phyloP scores from a whole-genome alignment of 2,113 vertebrate genomes.

The Rhizomys pruinosus region DNA sequence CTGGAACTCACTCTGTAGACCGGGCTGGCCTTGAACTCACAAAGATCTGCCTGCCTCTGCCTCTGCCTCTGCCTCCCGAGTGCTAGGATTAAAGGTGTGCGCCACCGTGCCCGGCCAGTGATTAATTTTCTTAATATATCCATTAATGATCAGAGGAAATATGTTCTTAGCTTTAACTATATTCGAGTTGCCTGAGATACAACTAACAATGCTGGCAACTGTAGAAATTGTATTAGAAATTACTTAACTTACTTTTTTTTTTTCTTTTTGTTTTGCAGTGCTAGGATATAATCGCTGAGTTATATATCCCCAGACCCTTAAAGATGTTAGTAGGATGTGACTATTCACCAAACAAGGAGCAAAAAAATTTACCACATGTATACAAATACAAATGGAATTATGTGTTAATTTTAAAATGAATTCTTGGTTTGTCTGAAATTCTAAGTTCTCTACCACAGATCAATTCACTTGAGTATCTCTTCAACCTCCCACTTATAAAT shows the following conservation, averaged over 20 bases:
- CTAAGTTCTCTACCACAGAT: conserved; percentile 57
- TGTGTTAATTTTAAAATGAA: conserved; percentile 73
- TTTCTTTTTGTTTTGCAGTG: neutral
- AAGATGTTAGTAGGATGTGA: neutral
- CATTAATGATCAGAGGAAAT: conserved; percentile 7
- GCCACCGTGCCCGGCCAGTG: no score
- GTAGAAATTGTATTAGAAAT: neutral
- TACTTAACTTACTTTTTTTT: neutral
- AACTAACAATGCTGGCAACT: conserved; percentile 52
- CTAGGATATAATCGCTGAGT: neutral
- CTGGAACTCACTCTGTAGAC: no score
- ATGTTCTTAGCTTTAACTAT: neutral
- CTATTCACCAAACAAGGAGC: neutral
- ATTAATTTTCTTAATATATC: conserved; percentile 38
- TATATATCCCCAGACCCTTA: neutral
- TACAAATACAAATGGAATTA: conserved; percentile 3
- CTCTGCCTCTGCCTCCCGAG: no score
- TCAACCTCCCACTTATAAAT: conserved; percentile 55
- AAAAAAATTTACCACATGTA: conserved; percentile 41
- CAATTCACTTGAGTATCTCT: conserved; percentile 72
- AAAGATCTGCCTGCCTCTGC: no score
- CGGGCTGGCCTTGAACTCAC: no score
- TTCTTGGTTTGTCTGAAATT: conserved; percentile 68
- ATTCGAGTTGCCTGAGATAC: neutral
- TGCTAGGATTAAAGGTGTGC: no score